Percentiles rank a stretch among this genome's conserved stretches.
phyloP scores from a whole-genome alignment of 1,140 invertebrate species.

The Apis mellifera region DNA sequence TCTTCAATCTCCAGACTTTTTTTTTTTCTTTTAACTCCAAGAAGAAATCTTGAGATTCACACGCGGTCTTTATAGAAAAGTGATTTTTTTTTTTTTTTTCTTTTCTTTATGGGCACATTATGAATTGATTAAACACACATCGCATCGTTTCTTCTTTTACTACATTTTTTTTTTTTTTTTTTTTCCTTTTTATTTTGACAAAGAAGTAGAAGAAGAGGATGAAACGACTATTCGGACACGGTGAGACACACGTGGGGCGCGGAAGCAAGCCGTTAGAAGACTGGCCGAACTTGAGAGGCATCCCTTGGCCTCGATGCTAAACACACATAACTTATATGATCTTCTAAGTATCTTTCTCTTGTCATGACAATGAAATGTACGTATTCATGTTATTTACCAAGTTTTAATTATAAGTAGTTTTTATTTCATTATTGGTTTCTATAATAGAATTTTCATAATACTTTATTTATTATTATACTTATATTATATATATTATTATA shows the following conservation, averaged over 20 bases:
- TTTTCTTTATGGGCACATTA: too few relatives aligned
- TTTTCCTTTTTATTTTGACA: too few relatives aligned
- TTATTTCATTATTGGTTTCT: not conserved
- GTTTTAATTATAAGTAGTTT: not conserved
- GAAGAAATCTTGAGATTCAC: too few relatives aligned
- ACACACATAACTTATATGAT: conserved; percentile 78
- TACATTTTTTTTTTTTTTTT: too few relatives aligned
- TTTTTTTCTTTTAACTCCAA: too few relatives aligned
- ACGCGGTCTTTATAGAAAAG: too few relatives aligned
- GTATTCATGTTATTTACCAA: not conserved
- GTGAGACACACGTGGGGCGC: conserved; percentile 68
- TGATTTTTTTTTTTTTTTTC: too few relatives aligned
- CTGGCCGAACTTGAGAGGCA: conserved; percentile 79
- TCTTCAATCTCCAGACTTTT: too few relatives aligned
- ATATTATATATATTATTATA: too few relatives aligned
- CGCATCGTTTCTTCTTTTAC: too few relatives aligned
- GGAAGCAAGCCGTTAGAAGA: conserved; percentile 73
- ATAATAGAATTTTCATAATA: not conserved
- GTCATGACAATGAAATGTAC: conserved; percentile 6
- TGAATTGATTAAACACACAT: too few relatives aligned
- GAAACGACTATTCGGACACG: conserved; percentile 33
- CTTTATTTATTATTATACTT: too few relatives aligned
- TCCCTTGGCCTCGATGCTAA: conserved; percentile 79
- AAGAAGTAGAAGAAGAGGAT: conserved; percentile 4
- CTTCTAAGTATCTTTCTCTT: conserved; percentile 68